Evolutionary conservation across 2,888 invertebrate species (phyloP).

Genomic region (Patella depressa): DNA sequence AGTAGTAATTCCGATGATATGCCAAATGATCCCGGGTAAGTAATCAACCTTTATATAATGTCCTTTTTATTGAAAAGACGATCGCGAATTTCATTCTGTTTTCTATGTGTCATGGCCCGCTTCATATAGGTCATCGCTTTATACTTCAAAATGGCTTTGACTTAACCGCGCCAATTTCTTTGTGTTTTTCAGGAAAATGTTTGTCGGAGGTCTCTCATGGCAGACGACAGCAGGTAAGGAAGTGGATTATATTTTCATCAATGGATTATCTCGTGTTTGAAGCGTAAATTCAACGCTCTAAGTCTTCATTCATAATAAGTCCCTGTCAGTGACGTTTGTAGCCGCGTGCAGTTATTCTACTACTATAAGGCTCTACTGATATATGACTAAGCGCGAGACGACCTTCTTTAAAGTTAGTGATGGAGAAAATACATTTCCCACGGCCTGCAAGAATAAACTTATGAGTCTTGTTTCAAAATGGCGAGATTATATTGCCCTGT

Average conservation of each 20-base stretch:
- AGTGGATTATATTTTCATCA: neutral
- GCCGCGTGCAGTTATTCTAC: constrained; percentile 12
- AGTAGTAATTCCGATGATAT: constrained; percentile 78
- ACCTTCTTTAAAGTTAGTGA: constrained; percentile 10
- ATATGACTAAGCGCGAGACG: neutral
- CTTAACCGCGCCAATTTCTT: constrained; percentile 63
- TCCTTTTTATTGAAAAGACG: constrained; percentile 30
- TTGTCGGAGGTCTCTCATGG: constrained; percentile 99
- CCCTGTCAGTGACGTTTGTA: neutral
- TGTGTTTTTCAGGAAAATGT: constrained; percentile 96
- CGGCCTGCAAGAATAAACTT: neutral
- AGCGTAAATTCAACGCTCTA: neutral
- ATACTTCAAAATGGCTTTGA: constrained; percentile 8
- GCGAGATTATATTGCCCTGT: neutral
- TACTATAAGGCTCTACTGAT: constrained; percentile 3
- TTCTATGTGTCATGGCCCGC: constrained; percentile 37
- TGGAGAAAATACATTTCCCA: constrained; percentile 11
- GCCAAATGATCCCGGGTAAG: constrained; percentile 74
- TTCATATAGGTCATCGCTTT: constrained; percentile 52
- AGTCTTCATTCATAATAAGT: constrained; percentile 7
- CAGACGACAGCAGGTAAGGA: constrained; percentile 98
- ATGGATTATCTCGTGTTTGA: constrained; percentile 3
- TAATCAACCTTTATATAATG: constrained; percentile 26
- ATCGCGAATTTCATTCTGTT: constrained; percentile 16
- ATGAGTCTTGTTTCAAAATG: constrained; percentile 9